Percentiles rank a stretch among this genome's conserved stretches.
phyloP scores from a whole-genome alignment of 2,797 vertebrate species.

The Anas bahamensis region DNA sequence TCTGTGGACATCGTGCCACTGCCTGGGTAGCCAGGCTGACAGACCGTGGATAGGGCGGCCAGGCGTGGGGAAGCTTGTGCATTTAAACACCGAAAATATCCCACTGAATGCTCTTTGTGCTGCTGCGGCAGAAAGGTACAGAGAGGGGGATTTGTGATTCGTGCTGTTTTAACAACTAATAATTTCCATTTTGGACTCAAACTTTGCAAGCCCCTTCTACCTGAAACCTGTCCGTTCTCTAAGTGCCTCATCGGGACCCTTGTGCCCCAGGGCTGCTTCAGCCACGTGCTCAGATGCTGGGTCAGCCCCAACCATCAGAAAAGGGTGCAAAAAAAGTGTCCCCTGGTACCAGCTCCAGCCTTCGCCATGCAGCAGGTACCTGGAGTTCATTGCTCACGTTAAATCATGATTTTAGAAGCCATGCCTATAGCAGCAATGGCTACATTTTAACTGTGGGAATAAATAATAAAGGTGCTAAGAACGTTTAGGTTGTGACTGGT shows the following conservation, averaged over 20 bases:
- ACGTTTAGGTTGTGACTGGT: neutral
- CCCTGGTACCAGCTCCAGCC: neutral
- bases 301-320: neutral
- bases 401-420: neutral
- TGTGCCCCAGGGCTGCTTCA: neutral
- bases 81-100: neutral
- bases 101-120: neutral
- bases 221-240: too few relatives aligned
- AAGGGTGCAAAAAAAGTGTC: neutral
- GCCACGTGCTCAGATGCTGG: neutral
- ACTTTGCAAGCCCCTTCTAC: neutral
- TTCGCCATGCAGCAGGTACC: neutral
- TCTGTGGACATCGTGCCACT: fast-evolving
- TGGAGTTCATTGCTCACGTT: neutral
- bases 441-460: neutral
- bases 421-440: neutral
- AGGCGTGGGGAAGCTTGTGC: neutral
- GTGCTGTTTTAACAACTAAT: neutral
- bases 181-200: neutral
- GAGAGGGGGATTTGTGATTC: neutral
- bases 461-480: neutral
- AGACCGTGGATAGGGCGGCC: neutral
- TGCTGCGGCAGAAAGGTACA: neutral
- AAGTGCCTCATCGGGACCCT: neutral
- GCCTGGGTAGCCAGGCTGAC: neutral